Conservation (phyloP, 2,797 vertebrate species). For the Tangara arthus region DNA sequence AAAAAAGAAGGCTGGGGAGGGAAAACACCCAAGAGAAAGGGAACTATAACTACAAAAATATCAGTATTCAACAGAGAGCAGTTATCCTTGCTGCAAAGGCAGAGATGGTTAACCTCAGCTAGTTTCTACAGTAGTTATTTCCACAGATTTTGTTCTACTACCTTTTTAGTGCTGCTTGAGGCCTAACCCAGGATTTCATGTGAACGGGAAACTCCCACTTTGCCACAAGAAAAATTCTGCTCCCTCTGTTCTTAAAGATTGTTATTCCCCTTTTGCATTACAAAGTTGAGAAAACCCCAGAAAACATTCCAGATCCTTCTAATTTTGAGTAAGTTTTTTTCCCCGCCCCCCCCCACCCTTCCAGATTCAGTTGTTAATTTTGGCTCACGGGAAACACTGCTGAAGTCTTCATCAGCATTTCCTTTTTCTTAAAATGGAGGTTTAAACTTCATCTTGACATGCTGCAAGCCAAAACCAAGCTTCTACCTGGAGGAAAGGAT, state of each 20-base stretch:
- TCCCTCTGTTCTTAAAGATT: not conserved
- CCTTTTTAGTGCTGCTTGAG: not conserved
- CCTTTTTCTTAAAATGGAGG: not conserved
- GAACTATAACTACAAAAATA: not conserved
- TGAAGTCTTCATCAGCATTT: not conserved
- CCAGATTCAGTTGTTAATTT: not conserved
- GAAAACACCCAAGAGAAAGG: not conserved
- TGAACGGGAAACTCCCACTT: not conserved
- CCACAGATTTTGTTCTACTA: not conserved
- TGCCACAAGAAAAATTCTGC: slow-evolving; percentile 11
- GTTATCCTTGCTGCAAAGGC: not conserved
- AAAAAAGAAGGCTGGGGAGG: rapidly evolving
- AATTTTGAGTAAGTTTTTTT: not conserved
- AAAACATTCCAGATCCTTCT: slow-evolving; percentile 24
- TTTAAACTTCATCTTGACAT: not conserved
- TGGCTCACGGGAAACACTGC: not conserved
- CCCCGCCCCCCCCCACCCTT: rapidly evolving
- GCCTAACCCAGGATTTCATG: not conserved
- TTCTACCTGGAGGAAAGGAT: not conserved
- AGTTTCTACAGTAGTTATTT: not conserved
- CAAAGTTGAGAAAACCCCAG: slow-evolving; percentile 34
- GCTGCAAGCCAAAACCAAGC: not conserved
- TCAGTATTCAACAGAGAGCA: not conserved
- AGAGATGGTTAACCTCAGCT: not conserved
- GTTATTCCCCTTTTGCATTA: slow-evolving; percentile 43